A percentile compares a stretch with the other conserved stretches of the same genome.
These are phyloP conservation scores for Clostera curtula DNA, from an alignment of 2,888 invertebrate genomes.

Conservation along the genomic window DNA sequence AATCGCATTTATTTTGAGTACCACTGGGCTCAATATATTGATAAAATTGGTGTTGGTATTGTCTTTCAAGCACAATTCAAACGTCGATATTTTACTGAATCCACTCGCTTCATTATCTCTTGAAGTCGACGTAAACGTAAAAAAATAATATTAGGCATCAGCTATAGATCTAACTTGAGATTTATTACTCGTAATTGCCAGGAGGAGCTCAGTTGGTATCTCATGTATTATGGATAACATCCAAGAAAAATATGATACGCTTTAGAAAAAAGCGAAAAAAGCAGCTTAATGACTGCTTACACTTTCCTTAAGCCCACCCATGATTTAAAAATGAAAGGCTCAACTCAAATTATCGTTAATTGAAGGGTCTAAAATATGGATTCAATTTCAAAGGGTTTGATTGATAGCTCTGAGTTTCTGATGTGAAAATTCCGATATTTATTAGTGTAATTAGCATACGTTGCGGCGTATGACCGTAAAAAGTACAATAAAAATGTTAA, in stretches of 20 bases:
- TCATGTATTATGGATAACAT: slow-evolving; percentile 68
- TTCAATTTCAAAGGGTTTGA: slow-evolving; percentile 65
- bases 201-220: slow-evolving; percentile 48
- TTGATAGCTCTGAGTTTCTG: slow-evolving; percentile 43
- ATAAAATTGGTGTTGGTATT: no score
- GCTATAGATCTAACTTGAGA: slow-evolving; percentile 61
- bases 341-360: slow-evolving; percentile 73
- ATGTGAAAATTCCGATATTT: slow-evolving; percentile 38
- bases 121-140: slow-evolving; percentile 10
- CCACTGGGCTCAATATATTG: no score
- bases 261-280: slow-evolving; percentile 62
- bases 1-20: slow-evolving; percentile 23
- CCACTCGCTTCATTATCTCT: no score
- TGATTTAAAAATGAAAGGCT: slow-evolving; percentile 68
- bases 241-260: slow-evolving; percentile 55
- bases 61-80: slow-evolving; percentile 6
- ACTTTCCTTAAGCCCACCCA: slow-evolving; percentile 64
- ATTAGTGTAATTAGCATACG: slow-evolving; percentile 39
- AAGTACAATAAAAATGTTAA: slow-evolving; percentile 19
- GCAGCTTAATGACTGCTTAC: slow-evolving; percentile 61
- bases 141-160: slow-evolving; percentile 43
- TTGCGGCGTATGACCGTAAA: slow-evolving; percentile 14
- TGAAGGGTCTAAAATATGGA: slow-evolving; percentile 64
- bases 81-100: no score
- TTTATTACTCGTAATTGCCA: slow-evolving; percentile 72